Base-by-base conservation (phyloP, 2,888 invertebrate genomes). In the Abrostola tripartita region DNA sequence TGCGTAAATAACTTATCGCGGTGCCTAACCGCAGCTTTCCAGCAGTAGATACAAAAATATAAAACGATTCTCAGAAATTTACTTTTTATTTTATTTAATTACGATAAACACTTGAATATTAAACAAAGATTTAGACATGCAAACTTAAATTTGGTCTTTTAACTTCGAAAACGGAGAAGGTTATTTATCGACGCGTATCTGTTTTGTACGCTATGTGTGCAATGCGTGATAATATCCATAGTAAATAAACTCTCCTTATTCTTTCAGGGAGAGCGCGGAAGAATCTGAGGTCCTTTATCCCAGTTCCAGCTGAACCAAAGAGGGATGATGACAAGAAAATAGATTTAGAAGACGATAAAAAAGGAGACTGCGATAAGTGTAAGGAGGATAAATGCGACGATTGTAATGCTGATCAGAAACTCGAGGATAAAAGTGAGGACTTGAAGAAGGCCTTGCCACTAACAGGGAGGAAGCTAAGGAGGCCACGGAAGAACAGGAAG, bases 401-500 rank as follows among this genome's bases (percentile, higher is more conserved):
- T 10, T 92, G 92, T 71, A 66, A 61, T 8, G 75, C 81, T 8
- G 89, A 90, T 36, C 82, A 81, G 35, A 91, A 91, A 55, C 84
- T 85, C 24, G 24, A 24, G 41, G 91, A 90, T n/a, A 89, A 90
- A 60, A 79, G 75, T n/a, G 90, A 90, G 8, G 92, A 92, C 65
- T 64, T 83, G 7, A 93, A 92, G 77, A 93, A 92, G 42, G 62
- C 57, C 11, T 59, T 87, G 9, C 71, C 85, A 0, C 59, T 88
- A 14, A 68, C 85, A 0, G 88, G 83, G 0, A 87, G 89, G 69
- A 92, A 89, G 68, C 74, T 92, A 5, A 83, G 85, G 58, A 89
- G 85, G 72, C 92, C 94, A 6, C 83, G 87, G 68, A 93, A 94
- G 80, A 95, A 95, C 66, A 85, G 95, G 54, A 94, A 94, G 76